A percentile compares a stretch with the other conserved stretches of the same genome.
These are phyloP conservation scores for Ctenopoma kingsleyae DNA, from an alignment of 2,797 vertebrate genomes.

Conservation along the genomic window DNA sequence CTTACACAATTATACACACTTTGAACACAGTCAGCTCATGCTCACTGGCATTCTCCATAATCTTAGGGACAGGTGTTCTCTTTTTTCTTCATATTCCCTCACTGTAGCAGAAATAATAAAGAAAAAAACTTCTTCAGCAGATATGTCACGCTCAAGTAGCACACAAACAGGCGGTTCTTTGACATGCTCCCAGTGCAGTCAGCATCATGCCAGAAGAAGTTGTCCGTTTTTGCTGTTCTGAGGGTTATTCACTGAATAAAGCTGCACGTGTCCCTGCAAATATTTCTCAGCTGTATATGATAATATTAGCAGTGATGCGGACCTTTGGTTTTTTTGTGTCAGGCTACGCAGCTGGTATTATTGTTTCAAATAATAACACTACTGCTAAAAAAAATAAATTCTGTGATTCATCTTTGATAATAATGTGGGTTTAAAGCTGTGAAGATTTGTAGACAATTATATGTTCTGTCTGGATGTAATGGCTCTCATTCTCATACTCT, in stretches of 20 bases:
- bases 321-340: constrained; percentile 8
- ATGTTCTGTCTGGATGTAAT: background rate
- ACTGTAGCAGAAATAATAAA: constrained; percentile 36
- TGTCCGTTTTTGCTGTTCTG: constrained; percentile 33
- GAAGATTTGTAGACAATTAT: background rate
- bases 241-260: constrained; percentile 31
- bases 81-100: constrained; percentile 39
- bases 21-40: constrained; percentile 46
- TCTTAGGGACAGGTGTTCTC: constrained; percentile 58
- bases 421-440: background rate
- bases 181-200: constrained; percentile 46
- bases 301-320: background rate
- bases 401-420: background rate
- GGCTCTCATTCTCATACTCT: background rate
- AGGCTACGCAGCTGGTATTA: constrained; percentile 7
- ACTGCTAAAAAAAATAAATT: no score
- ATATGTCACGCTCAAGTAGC: constrained; percentile 50
- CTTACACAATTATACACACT: constrained; percentile 45
- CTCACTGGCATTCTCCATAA: constrained; percentile 43
- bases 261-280: constrained; percentile 20
- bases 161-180: constrained; percentile 43
- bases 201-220: constrained; percentile 51
- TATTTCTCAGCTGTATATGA: constrained; percentile 7
- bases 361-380: constrained; percentile 1
- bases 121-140: constrained; percentile 48